These are phyloP conservation scores for Barbus barbus DNA, from an alignment of 2,113 vertebrate genomes.

Conservation along the genomic window DNA sequence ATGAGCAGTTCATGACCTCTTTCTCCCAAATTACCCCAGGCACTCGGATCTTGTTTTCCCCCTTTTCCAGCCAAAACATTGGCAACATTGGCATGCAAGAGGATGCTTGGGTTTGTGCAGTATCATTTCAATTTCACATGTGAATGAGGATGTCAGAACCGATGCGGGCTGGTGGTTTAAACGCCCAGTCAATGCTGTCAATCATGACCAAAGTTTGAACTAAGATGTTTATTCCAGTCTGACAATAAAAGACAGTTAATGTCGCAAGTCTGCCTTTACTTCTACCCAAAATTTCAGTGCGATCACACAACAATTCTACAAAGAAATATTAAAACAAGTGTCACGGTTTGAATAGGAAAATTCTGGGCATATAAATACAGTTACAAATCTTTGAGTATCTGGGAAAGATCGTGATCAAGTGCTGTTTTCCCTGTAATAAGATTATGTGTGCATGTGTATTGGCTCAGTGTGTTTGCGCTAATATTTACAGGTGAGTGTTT, in stretches of 20 bases:
- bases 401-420: not conserved
- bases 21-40: not conserved
- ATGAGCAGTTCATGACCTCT: not conserved
- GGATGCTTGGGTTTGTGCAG: not conserved
- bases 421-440: not conserved
- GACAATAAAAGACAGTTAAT: not conserved
- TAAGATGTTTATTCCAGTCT: not conserved
- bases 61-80: slow-evolving; percentile 12
- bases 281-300: not conserved
- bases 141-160: not conserved
- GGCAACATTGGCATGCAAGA: slow-evolving; percentile 7
- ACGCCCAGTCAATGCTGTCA: not conserved
- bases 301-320: not conserved
- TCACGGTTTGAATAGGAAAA: not conserved
- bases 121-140: not conserved
- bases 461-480: not conserved
- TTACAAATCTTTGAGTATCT: not conserved
- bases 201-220: not conserved
- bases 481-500: slow-evolving; percentile 9
- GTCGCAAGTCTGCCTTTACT: not conserved
- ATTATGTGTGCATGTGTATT: not conserved
- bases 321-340: not conserved
- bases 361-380: not conserved
- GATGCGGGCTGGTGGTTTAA: slow-evolving; percentile 3
- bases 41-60: not conserved